These are phyloP conservation scores for Nothura maculosa DNA, from an alignment of 2,797 vertebrate species.

Conservation along the genomic window DNA sequence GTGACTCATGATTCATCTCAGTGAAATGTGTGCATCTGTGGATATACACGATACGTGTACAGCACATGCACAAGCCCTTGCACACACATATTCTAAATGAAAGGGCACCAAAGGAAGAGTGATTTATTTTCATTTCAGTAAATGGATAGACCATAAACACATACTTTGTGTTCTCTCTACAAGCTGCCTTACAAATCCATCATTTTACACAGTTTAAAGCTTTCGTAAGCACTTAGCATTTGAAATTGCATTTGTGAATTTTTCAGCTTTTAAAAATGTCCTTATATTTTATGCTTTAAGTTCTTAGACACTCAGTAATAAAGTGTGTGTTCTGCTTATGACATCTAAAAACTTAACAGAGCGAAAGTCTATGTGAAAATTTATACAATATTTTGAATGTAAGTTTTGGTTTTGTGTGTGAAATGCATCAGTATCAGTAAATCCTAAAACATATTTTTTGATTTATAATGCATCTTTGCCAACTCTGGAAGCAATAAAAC, in stretches of 20 bases:
- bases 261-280: constrained; percentile 1
- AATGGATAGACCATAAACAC: not conserved
- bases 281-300: not conserved
- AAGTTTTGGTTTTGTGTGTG: not conserved
- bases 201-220: not conserved
- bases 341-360: not conserved
- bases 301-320: not conserved
- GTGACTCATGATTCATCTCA: not conserved
- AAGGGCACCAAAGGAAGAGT: not conserved
- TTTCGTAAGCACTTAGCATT: constrained; percentile 20
- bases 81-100: not conserved
- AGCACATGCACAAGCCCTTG: not conserved
- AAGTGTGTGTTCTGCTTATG: not conserved
- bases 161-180: not conserved
- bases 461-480: constrained; percentile 29
- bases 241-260: constrained; percentile 18
- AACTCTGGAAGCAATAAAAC: constrained; percentile 13
- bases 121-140: constrained; percentile 22
- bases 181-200: not conserved
- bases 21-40: not conserved
- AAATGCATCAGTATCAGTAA: constrained; percentile 18
- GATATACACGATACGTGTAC: not conserved
- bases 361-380: not conserved
- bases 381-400: not conserved
- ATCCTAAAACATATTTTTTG: not conserved